Conservation (phyloP, 2,888 invertebrate species). For the Lasioglossum oenotherae region DNA sequence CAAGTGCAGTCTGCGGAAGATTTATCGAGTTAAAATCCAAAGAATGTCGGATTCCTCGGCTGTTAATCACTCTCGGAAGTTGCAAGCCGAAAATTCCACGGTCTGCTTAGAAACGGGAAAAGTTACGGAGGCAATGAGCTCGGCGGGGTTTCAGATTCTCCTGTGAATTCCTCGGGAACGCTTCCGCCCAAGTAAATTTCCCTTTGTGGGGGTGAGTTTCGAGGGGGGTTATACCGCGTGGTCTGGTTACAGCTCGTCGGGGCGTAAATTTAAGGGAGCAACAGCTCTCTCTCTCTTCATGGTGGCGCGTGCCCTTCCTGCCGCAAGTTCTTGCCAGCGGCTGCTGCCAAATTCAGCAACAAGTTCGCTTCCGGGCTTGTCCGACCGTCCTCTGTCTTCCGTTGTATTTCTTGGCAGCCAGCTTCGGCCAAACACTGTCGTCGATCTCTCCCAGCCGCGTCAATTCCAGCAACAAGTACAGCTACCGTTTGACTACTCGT, state of each 20-base stretch:
- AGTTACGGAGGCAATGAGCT: not conserved
- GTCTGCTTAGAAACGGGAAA: not conserved
- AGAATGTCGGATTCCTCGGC: not conserved
- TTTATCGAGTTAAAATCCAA: not conserved
- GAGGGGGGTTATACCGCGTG: not conserved
- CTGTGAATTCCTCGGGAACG: not conserved
- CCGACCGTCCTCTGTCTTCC: conserved; percentile 12
- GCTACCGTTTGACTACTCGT: conserved; percentile 36
- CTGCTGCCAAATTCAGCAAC: conserved; percentile 66
- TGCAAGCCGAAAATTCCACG: not conserved
- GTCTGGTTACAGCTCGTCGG: conserved; percentile 2
- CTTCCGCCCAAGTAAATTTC: conserved; percentile 10
- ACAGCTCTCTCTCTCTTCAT: conserved; percentile 17
- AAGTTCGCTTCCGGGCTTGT: conserved; percentile 53
- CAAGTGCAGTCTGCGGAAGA: not conserved
- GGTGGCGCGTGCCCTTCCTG: conserved; percentile 14
- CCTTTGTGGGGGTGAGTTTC: not conserved
- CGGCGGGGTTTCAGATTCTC: not conserved
- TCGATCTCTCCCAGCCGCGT: conserved; percentile 43
- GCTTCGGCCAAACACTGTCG: conserved; percentile 56
- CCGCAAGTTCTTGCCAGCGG: conserved; percentile 27
- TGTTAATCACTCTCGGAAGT: not conserved
- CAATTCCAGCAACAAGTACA: conserved; percentile 67
- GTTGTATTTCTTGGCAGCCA: conserved; percentile 62
- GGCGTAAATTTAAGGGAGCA: conserved; percentile 35